A percentile compares a stretch with the other conserved stretches of the same genome.
These are phyloP conservation scores for Hypsibius dujardini DNA, from an alignment of 1,140 invertebrate species.

Conservation along the genomic window DNA sequence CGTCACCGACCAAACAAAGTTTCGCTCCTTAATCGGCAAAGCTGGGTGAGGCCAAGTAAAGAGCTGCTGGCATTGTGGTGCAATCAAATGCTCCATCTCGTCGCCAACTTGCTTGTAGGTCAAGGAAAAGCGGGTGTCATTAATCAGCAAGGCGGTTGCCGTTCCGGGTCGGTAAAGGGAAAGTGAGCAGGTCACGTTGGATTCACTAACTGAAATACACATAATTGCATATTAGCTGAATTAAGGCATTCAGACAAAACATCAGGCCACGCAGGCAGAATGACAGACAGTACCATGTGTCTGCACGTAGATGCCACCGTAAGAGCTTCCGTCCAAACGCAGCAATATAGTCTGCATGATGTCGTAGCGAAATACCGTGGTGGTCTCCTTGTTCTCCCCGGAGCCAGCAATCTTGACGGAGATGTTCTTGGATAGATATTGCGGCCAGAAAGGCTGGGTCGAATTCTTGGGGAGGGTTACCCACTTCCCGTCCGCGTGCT, in stretches of 20 bases:
- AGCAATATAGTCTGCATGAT: constrained; percentile 22
- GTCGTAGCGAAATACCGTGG: constrained; percentile 3
- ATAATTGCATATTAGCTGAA: too few relatives aligned
- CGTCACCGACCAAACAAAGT: constrained; percentile 39
- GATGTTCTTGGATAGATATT: not conserved
- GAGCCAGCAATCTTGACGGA: not conserved
- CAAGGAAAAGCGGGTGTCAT: constrained; percentile 43
- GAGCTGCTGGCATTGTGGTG: constrained; percentile 41
- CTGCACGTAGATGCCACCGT: constrained; percentile 73
- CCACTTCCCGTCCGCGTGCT: not conserved
- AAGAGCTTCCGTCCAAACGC: constrained; percentile 38
- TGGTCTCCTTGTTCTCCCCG: constrained; percentile 46
- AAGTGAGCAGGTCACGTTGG: constrained; percentile 68
- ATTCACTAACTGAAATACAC: constrained; percentile 69
- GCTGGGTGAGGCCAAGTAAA: constrained; percentile 57
- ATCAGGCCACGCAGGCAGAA: too few relatives aligned
- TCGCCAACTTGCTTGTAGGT: constrained; percentile 44
- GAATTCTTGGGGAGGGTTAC: not conserved
- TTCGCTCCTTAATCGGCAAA: constrained; percentile 37
- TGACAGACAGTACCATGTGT: too few relatives aligned
- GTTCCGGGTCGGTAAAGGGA: constrained; percentile 57
- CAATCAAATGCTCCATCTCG: constrained; percentile 25
- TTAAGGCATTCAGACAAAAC: too few relatives aligned
- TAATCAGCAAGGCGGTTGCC: constrained; percentile 70
- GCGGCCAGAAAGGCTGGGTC: constrained; percentile 8